Evolutionary conservation across 1,140 invertebrate species (phyloP), one percentile per base, ranked within the genome.

Genomic region (Heliconius eleuchia): DNA sequence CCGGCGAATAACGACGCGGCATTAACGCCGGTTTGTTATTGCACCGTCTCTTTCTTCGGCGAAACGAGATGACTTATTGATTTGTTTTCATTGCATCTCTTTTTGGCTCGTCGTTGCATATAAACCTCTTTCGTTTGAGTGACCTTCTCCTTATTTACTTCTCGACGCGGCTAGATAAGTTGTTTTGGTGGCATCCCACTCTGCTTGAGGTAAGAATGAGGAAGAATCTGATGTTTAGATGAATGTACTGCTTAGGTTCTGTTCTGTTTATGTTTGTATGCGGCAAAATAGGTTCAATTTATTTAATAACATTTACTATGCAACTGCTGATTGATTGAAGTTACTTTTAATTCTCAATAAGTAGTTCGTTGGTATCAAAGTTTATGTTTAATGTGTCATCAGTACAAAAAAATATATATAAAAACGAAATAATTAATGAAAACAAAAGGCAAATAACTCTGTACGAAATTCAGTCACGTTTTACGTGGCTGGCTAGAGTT

Each of bases 21-120:
- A 72, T 72, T 72, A 87, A 88, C 89, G 89, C 89, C 88, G 82
- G 85, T 85, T 86, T 86, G 85, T 86, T 94, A 87, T 94, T 91
- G 86, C 89, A 88, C 91, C 83, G 86, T 94, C 94, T 93, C 92
- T 81, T 83, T 92, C 92, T 89, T 86, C 85, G 83, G 90, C 87
- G 86, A 89, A 90, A 88, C 86, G 85, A 92, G 91, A 93, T 92
- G 91, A 89, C 85, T 87, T 94, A 95, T 95, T 94, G 93, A 95
- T 95, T 95, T 95, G 94, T 95, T 95, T 95, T 92, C 92, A 91
- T 93, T 91, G 89, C 87, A 84, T 94, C 93, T 94, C 92, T 89
- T 79, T 94, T 90, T 80, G 80, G 70, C 93, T 74, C 81, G 81
- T 75, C 80, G 76, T 79, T 80, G 72, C 80, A 82, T 81, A 87